These are phyloP conservation scores for Globia sparganii DNA, from an alignment of 2,888 invertebrate genomes.

Conservation along the genomic window DNA sequence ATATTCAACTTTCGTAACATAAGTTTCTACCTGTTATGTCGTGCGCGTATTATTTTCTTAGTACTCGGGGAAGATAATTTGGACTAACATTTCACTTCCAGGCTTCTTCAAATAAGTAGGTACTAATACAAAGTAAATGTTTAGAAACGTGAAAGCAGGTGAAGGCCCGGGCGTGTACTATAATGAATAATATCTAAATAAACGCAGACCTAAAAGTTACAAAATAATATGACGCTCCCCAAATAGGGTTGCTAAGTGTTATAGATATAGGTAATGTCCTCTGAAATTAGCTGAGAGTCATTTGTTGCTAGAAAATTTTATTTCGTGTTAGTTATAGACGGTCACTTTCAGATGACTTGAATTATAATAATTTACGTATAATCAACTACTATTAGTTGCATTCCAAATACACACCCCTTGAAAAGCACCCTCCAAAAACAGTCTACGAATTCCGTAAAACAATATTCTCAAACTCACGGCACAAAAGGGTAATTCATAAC, in stretches of 20 bases:
- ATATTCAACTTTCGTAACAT: constrained; percentile 14
- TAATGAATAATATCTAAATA: constrained; percentile 36
- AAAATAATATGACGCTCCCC: constrained; percentile 15
- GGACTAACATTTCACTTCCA: constrained; percentile 13
- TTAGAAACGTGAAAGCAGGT: constrained; percentile 27
- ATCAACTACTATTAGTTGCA: background rate
- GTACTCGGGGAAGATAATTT: constrained; percentile 21
- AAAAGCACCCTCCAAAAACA: constrained; percentile 2
- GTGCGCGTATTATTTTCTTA: constrained; percentile 10
- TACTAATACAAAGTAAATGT: constrained; percentile 39
- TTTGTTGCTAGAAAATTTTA: background rate
- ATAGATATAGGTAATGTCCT: background rate
- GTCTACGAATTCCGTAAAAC: constrained; percentile 21
- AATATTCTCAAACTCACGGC: constrained; percentile 73
- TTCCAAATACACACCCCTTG: constrained; percentile 6
- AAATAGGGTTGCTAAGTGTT: constrained; percentile 17
- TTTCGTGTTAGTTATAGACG: background rate
- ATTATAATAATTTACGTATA: background rate
- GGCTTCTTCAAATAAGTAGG: constrained; percentile 22
- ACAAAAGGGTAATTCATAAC: constrained; percentile 74
- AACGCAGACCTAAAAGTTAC: constrained; percentile 22
- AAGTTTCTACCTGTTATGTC: constrained; percentile 2
- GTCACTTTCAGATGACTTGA: background rate
- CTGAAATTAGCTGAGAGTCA: background rate
- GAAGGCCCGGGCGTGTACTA: constrained; percentile 8